Evolutionary conservation across 1,140 invertebrate species (phyloP), one percentile per base, ranked within the genome.

Genomic region (Pentalonia nigronervosa): DNA sequence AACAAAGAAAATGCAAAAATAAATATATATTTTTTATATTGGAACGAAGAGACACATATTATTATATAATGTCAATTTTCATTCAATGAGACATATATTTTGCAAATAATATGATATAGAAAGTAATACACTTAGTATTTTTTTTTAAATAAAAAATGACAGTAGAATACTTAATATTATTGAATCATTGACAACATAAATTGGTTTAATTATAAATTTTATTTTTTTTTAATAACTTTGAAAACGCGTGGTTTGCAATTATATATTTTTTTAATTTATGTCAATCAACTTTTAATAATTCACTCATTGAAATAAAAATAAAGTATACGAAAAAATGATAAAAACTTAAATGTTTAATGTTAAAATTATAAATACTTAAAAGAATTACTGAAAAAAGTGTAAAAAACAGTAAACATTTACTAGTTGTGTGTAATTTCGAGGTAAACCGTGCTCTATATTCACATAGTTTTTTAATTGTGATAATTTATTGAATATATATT

Each of bases 1-100:
- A 84, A 84, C 83, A 84, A 41, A 84, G 83, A 84, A 84, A 84
- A 84, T 84, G 25, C 21, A 45, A 45, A 76, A 84, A 84, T 84
- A 84, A 84, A 84, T 41, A 84, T 84, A 25, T 84, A 23, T 53
- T 23, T 76, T 76, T 84, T 25, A 81, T 76, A 17, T 76, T 30
- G 36, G 34, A 83, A 83, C n/a, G 8, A 36, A 2, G 20, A 83
- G 21, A 36, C n/a, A 83, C 76, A 23, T 36, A 83, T 36, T 83
- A 36, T 36, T 36, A 83, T 23, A 34, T 1, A 17, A 76, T 76
- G 60, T 76, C 34, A 83, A 83, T 83, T 83, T 83, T 36, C 8
- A 36, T 83, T 83, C 76, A 83, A 36, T 36, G 76, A 36, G n/a
- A 83, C 76, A 20, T 76, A 30, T 76, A 76, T 76, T 76, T 76